phyloP scores from a whole-genome alignment of 1,140 invertebrate species.

The Drosophila pachea region DNA sequence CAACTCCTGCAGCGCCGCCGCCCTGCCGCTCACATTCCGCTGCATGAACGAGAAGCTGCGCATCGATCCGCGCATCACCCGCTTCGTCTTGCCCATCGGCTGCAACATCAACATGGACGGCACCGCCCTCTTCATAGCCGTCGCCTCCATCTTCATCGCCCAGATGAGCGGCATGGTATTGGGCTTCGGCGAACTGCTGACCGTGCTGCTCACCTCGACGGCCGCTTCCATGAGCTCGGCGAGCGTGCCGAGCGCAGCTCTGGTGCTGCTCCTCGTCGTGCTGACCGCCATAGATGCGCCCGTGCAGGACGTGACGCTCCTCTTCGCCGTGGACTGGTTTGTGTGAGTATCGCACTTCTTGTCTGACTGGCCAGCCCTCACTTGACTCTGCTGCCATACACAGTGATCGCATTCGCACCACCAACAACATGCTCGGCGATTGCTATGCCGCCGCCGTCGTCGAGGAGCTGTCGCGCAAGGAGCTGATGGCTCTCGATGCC shows the following conservation, averaged over 20 bases:
- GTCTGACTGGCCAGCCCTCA: background rate
- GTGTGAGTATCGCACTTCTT: conserved; percentile 84
- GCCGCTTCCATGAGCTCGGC: conserved; percentile 95
- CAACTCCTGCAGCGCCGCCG: conserved; percentile 87
- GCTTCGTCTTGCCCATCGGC: conserved; percentile 94
- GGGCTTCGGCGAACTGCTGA: conserved; percentile 88
- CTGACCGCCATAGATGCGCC: conserved; percentile 92
- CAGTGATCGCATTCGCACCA: conserved; percentile 92
- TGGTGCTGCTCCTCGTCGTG: conserved; percentile 91
- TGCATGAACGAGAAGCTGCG: conserved; percentile 95
- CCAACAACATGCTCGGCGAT: conserved; percentile 93
- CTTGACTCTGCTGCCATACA: background rate
- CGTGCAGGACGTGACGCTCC: conserved; percentile 88
- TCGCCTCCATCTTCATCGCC: conserved; percentile 94
- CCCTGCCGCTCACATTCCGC: conserved; percentile 95
- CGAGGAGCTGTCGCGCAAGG: conserved; percentile 89
- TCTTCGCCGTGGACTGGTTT: conserved; percentile 95
- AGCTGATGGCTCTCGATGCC: conserved; percentile 86
- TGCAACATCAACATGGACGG: conserved; percentile 97
- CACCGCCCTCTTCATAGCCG: conserved; percentile 93
- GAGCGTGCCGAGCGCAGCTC: conserved; percentile 94
- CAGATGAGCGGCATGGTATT: conserved; percentile 92
- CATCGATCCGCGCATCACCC: conserved; percentile 93
- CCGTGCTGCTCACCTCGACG: conserved; percentile 92
- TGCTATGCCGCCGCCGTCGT: conserved; percentile 92